Percentiles rank a stretch among this genome's conserved stretches.
phyloP scores from a whole-genome alignment of 2,113 vertebrate genomes.

The Noturus placidus region DNA sequence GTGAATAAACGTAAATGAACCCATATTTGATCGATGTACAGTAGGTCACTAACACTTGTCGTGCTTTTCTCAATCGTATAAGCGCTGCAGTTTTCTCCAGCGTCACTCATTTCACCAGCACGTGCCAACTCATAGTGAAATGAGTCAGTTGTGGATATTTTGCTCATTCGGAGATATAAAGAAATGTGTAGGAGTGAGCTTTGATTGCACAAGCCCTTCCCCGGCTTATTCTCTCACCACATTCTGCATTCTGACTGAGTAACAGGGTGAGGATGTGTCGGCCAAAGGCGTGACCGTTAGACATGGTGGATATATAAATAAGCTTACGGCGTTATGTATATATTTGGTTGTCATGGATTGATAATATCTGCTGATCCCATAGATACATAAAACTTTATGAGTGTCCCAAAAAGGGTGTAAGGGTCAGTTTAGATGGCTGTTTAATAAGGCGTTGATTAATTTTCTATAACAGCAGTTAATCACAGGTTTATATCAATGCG shows the following conservation, averaged over 20 bases:
- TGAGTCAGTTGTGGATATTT: neutral
- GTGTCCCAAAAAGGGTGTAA: neutral
- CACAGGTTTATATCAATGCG: neutral
- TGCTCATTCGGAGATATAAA: neutral
- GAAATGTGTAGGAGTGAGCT: neutral
- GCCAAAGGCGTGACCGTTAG: neutral
- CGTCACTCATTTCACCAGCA: neutral
- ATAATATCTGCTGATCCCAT: neutral
- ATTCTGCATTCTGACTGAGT: neutral
- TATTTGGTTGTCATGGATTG: neutral
- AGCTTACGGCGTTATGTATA: neutral
- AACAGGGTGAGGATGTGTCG: neutral
- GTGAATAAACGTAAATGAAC: neutral
- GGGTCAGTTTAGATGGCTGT: neutral
- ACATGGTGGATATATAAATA: neutral
- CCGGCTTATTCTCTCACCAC: neutral
- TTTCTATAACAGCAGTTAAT: neutral
- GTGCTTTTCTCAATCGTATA: neutral
- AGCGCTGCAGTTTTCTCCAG: neutral
- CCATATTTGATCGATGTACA: neutral
- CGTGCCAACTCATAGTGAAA: neutral
- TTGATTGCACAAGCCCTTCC: conserved; percentile 10
- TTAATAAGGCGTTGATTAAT: neutral
- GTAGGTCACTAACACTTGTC: neutral
- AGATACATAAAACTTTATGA: neutral